Evolutionary conservation across 2,113 vertebrate genomes (phyloP).

Genomic region (Taxidea taxus): DNA sequence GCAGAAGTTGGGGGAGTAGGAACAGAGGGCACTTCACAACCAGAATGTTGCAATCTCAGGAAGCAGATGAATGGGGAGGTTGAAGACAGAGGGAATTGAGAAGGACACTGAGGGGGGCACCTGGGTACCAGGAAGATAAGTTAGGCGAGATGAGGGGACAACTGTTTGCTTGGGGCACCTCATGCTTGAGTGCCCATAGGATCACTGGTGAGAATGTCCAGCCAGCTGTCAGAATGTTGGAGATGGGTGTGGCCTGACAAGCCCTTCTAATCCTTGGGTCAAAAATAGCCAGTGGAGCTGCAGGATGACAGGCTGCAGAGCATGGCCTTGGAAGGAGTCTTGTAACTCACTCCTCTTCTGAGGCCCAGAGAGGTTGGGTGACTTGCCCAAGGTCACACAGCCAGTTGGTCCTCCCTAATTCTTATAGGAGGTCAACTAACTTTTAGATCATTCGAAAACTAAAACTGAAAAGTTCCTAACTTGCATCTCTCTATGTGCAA

Average conservation of each 20-base stretch:
- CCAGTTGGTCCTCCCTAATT: background rate
- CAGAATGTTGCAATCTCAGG: background rate
- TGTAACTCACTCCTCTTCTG: background rate
- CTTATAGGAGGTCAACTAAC: background rate
- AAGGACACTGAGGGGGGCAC: background rate
- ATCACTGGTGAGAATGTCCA: background rate
- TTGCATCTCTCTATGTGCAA: background rate
- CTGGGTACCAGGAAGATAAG: background rate
- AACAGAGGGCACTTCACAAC: background rate
- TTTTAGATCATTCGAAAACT: background rate
- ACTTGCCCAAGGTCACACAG: background rate
- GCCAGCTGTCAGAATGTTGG: background rate
- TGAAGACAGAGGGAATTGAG: background rate
- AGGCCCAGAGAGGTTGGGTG: background rate
- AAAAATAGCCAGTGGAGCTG: background rate
- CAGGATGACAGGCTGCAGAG: rapidly evolving
- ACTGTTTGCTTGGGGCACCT: background rate
- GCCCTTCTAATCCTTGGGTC: background rate
- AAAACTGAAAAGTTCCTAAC: background rate
- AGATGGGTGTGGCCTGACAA: background rate
- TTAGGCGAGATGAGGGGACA: background rate
- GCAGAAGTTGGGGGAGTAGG: background rate
- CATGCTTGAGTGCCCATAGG: background rate
- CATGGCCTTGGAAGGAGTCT: no score
- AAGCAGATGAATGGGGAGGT: background rate